A percentile compares a stretch with the other conserved stretches of the same genome.
Conservation (phyloP, 37 sponge, comb jelly and placozoan genomes). For the Spongilla lacustris region DNA sequence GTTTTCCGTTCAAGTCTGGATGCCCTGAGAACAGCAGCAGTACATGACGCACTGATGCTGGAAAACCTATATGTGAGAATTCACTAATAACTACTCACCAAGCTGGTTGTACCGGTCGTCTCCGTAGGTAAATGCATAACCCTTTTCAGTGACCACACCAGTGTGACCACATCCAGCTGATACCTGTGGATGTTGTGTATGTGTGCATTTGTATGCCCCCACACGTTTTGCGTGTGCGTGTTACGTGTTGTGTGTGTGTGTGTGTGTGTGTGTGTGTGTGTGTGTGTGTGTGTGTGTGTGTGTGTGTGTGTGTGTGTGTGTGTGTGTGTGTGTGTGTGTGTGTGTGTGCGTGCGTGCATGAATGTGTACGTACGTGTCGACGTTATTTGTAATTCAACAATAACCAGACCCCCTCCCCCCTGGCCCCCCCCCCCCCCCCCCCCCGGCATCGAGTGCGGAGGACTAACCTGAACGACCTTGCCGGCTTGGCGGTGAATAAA, state of each 20-base stretch:
- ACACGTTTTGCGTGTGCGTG: no score
- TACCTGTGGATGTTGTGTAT: conserved; percentile 23
- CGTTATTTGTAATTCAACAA: no score
- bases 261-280: neutral
- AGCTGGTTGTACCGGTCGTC: conserved; percentile 64
- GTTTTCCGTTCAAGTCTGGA: conserved; percentile 9
- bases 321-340: no score
- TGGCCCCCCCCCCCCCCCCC: no score
- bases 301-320: no score
- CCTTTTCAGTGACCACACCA: conserved; percentile 55
- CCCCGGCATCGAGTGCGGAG: no score
- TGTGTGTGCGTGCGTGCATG: no score
- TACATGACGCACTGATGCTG: neutral
- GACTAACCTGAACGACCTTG: conserved; percentile 48
- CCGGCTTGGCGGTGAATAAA: conserved; percentile 32
- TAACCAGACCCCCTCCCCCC: no score
- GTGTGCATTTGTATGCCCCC: no score
- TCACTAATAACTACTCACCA: conserved; percentile 7
- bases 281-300: no score
- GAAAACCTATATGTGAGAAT: no score
- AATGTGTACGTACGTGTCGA: neutral
- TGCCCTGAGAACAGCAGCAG: conserved; percentile 19
- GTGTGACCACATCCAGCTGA: conserved; percentile 76
- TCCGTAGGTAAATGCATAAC: conserved; percentile 54
- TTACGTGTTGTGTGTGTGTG: neutral